Evolutionary conservation across 92 coral and sea anemone species (phyloP).

Genomic region (Porites divaricata): DNA sequence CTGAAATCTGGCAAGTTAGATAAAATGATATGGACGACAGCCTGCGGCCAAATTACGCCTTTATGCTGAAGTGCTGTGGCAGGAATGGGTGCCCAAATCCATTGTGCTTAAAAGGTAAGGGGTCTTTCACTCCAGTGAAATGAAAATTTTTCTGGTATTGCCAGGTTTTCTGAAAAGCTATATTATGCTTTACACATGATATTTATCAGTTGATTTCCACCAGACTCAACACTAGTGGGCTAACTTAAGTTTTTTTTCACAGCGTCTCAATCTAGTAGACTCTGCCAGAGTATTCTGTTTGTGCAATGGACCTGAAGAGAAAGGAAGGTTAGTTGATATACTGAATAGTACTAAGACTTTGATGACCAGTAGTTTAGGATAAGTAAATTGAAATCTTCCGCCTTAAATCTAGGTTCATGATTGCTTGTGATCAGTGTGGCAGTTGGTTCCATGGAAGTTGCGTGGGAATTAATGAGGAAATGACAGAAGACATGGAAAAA

Average conservation of each 20-base stretch:
- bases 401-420: conserved; percentile 31
- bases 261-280: conserved; percentile 12
- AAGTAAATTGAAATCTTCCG: neutral
- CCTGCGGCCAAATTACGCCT: conserved; percentile 44
- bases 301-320: conserved; percentile 41
- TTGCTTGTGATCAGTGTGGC: conserved; percentile 49
- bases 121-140: neutral
- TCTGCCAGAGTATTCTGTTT: conserved; percentile 24
- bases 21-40: conserved; percentile 50
- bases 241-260: neutral
- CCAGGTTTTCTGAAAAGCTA: neutral
- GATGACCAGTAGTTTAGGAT: neutral
- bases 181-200: too few relatives aligned
- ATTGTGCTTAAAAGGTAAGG: conserved; percentile 34
- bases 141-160: neutral
- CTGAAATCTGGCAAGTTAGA: conserved; percentile 32
- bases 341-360: neutral
- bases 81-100: conserved; percentile 54
- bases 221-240: too few relatives aligned
- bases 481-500: conserved; percentile 32
- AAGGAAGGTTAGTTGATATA: conserved; percentile 41
- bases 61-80: conserved; percentile 60
- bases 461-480: conserved; percentile 35
- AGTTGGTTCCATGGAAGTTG: conserved; percentile 53
- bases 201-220: too few relatives aligned